A percentile compares a stretch with the other conserved stretches of the same genome.
phyloP scores from a whole-genome alignment of 2,113 vertebrate species.

The Calidris pygmaea region DNA sequence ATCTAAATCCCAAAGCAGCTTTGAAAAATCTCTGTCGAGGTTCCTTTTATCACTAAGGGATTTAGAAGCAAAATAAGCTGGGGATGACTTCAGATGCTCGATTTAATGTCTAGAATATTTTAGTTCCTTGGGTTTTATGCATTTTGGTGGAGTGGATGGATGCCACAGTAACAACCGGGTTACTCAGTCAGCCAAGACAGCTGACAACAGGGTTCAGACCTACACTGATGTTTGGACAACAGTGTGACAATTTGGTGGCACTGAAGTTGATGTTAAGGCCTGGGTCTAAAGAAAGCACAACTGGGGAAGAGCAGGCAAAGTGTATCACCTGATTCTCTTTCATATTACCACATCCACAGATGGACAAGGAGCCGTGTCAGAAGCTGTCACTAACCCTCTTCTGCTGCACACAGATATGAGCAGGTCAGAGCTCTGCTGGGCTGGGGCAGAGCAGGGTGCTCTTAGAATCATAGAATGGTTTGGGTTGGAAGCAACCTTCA shows the following conservation, averaged over 20 bases:
- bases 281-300: background rate
- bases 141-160: background rate
- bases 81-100: background rate
- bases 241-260: background rate
- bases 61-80: background rate
- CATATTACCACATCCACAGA: background rate
- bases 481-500: background rate
- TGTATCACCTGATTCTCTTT: background rate
- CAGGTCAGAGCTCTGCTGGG: background rate
- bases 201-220: background rate
- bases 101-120: background rate
- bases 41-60: background rate
- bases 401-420: background rate
- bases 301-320: background rate
- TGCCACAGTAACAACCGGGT: background rate
- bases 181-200: background rate
- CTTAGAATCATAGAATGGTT: background rate
- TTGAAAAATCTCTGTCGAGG: background rate
- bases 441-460: background rate
- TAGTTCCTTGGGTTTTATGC: background rate
- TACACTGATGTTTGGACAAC: background rate
- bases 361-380: background rate
- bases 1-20: constrained; percentile 28
- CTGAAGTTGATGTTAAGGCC: background rate
- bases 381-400: background rate